Base-by-base conservation (phyloP, 2,113 vertebrate genomes). In the Peucedramus taeniatus region DNA sequence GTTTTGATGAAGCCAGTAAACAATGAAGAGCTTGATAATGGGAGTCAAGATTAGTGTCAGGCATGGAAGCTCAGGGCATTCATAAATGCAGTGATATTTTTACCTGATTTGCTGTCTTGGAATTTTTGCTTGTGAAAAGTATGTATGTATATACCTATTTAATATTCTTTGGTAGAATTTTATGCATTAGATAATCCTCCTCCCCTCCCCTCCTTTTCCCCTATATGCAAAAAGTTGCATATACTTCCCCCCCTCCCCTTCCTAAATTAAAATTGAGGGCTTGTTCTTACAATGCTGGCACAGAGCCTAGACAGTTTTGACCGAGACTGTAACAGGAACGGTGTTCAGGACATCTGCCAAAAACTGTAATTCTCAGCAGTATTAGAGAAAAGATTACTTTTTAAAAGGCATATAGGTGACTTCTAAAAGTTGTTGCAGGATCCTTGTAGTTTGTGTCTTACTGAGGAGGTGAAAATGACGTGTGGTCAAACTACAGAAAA, bases 281-380 rank as follows among this genome's bases (percentile, higher is more conserved):
- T 94, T 95, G 87, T 95, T 96, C 92, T 92, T 88, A 95, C 84
- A 94, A 85, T 97, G 79, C 87, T 96, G 96, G 96, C 96, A 85
- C 37, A 74, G 66, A 94, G 94, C 94, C 96, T 95, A 91, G 94
- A 95, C 92, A 63, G 89, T 95, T 95, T 95, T 91, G 95, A 93
- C 91, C 33, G 3, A 94, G 87, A 85, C 89, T 94, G 89, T 63
- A 89, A 77, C 91, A 96, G 91, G 88, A 96, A 92, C 7, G 6
- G 81, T 85, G 91, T 87, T 96, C 54, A 94, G 94, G 94, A 94
- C 42, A 93, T 82, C 50, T 95, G 96, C 96, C 96, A 97, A 89
- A 94, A 92, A 24, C 75, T 96, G 75, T 94, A 89, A 81, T 96
- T 95, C 90, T 96, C 83, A 76, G 53, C 86, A 89, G 92, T 64